Conservation (phyloP, 2,113 vertebrate species). For the Anhinga anhinga region DNA sequence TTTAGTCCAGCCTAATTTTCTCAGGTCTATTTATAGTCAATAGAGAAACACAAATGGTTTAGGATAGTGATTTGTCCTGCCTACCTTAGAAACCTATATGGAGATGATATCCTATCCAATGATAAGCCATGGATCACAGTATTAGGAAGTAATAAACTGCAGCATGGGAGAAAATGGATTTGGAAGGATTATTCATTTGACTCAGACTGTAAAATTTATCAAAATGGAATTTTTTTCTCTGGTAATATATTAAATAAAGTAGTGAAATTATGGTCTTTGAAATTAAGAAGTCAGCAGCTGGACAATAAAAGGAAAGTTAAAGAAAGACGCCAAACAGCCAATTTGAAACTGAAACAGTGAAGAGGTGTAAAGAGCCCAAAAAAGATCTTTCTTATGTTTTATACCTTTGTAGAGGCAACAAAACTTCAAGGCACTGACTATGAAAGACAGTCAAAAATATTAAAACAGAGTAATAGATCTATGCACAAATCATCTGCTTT, state of each 20-base stretch:
- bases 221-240: neutral
- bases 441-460: neutral
- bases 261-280: neutral
- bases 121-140: neutral
- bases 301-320: neutral
- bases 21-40: neutral
- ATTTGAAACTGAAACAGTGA: neutral
- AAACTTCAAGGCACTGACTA: neutral
- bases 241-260: neutral
- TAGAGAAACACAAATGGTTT: neutral
- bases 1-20: neutral
- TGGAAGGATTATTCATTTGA: neutral
- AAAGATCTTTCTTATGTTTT: neutral
- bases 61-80: neutral
- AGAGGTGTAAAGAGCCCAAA: neutral
- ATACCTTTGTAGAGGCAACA: neutral
- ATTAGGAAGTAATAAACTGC: neutral
- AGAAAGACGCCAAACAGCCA: neutral
- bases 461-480: neutral
- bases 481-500: neutral
- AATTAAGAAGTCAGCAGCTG: neutral
- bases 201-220: neutral
- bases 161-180: neutral
- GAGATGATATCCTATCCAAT: neutral
- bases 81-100: neutral